Conservation (phyloP, 2,888 invertebrate genomes). For the Archaeoteleia sp. region DNA sequence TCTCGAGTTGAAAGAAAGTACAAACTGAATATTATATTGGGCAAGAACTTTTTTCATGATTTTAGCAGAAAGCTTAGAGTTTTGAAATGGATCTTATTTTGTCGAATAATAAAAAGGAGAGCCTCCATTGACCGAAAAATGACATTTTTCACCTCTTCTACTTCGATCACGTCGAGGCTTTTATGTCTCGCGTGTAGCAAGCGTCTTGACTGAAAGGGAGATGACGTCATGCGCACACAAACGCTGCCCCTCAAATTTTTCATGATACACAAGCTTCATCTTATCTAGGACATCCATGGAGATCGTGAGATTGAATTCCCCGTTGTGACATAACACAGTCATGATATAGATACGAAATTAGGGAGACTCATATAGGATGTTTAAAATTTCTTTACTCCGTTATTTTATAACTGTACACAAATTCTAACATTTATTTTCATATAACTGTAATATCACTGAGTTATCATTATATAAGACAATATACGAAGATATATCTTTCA, state of each 20-base stretch:
- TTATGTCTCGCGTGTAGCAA: slow-evolving; percentile 24
- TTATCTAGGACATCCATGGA: slow-evolving; percentile 52
- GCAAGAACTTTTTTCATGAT: slow-evolving; percentile 11
- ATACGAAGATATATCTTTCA: too few relatives aligned
- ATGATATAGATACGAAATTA: slow-evolving; percentile 38
- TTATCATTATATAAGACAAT: too few relatives aligned
- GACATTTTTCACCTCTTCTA: slow-evolving; percentile 41
- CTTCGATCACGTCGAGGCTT: slow-evolving; percentile 34
- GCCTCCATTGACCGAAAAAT: slow-evolving; percentile 42
- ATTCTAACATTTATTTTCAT: too few relatives aligned
- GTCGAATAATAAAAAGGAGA: slow-evolving; percentile 13
- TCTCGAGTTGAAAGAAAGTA: too few relatives aligned
- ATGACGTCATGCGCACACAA: slow-evolving; percentile 15
- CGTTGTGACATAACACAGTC: slow-evolving; percentile 33
- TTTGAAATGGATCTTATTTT: slow-evolving; percentile 12
- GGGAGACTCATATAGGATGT: slow-evolving; percentile 32
- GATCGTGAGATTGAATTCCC: slow-evolving; percentile 43
- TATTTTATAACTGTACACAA: too few relatives aligned
- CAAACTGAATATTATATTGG: too few relatives aligned
- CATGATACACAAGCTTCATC: slow-evolving; percentile 40
- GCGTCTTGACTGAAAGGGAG: slow-evolving; percentile 34
- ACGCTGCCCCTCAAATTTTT: slow-evolving; percentile 15
- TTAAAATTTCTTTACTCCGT: slow-evolving; percentile 35
- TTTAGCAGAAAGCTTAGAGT: background rate
- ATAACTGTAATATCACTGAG: too few relatives aligned